These are phyloP conservation scores for Petrolisthes cinctipes DNA, from an alignment of 2,888 invertebrate species.

Conservation along the genomic window DNA sequence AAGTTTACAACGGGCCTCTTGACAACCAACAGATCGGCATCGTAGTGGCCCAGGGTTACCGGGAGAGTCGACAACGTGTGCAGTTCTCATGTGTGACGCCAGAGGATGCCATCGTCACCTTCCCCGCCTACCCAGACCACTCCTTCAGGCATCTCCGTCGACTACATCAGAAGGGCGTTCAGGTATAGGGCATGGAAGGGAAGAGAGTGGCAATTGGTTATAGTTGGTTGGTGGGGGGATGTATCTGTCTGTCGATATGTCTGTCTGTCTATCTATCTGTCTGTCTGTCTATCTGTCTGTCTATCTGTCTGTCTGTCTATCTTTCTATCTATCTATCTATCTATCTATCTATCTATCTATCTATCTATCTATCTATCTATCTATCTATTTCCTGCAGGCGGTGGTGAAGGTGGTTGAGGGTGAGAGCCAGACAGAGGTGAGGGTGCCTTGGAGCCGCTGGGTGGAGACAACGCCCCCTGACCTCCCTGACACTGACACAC, in stretches of 20 bases:
- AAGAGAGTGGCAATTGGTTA: not conserved
- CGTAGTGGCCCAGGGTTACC: slow-evolving; percentile 55
- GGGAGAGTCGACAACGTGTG: slow-evolving; percentile 28
- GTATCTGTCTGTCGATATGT: too few relatives aligned
- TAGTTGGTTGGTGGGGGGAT: not conserved
- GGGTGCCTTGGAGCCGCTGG: slow-evolving; percentile 61
- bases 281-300: not conserved
- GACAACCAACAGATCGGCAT: slow-evolving; percentile 48
- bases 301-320: not conserved
- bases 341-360: not conserved
- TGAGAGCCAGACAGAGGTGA: slow-evolving; percentile 49
- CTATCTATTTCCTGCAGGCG: slow-evolving; percentile 32
- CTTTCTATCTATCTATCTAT: not conserved
- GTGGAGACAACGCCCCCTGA: slow-evolving; percentile 57
- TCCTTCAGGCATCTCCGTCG: slow-evolving; percentile 53
- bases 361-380: slow-evolving; percentile 11
- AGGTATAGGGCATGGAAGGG: slow-evolving; percentile 32
- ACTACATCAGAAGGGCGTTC: slow-evolving; percentile 59
- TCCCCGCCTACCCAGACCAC: slow-evolving; percentile 48
- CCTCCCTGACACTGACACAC: slow-evolving; percentile 32
- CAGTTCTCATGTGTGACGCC: slow-evolving; percentile 45
- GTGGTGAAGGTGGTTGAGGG: slow-evolving; percentile 51
- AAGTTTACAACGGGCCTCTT: not conserved
- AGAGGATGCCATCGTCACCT: slow-evolving; percentile 47
- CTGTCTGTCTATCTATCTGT: too few relatives aligned